Evolutionary conservation across 1,140 invertebrate genomes (phyloP).

Genomic region (Nilaparvata lugens): DNA sequence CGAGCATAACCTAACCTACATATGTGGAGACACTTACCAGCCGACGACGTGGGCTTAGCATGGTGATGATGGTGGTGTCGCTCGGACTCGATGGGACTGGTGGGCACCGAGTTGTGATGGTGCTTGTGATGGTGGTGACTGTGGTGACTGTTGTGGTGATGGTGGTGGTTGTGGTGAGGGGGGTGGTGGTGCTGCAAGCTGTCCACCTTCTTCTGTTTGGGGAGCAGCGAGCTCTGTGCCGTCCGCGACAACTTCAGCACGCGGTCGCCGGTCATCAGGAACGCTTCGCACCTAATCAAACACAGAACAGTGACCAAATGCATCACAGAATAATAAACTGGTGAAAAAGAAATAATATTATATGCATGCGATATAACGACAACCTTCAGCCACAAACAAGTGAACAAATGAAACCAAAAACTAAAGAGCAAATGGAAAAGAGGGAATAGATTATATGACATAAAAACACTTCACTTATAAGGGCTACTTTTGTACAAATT

Average conservation of each 20-base stretch:
- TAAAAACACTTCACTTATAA: no score
- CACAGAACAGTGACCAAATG: no score
- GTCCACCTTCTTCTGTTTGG: constrained; percentile 54
- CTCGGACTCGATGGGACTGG: constrained; percentile 57
- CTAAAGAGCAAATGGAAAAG: no score
- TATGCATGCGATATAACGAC: no score
- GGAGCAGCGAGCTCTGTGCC: constrained; percentile 47
- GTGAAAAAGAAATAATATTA: no score
- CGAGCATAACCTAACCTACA: no score
- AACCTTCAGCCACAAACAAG: no score
- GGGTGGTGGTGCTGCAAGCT: constrained; percentile 43
- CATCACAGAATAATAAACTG: no score
- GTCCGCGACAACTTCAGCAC: constrained; percentile 83
- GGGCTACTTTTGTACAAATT: no score
- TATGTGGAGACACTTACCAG: neutral
- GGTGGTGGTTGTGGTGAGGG: constrained; percentile 34
- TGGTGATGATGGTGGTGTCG: constrained; percentile 24
- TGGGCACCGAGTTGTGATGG: constrained; percentile 60
- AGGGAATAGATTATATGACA: no score
- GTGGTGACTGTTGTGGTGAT: constrained; percentile 44
- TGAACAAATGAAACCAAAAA: no score
- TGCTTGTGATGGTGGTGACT: constrained; percentile 42
- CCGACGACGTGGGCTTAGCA: constrained; percentile 18
- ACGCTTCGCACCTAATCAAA: constrained; percentile 66
- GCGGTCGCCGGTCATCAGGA: constrained; percentile 95